Base-by-base conservation (phyloP, 2,113 vertebrate species). In the Peucedramus taeniatus region DNA sequence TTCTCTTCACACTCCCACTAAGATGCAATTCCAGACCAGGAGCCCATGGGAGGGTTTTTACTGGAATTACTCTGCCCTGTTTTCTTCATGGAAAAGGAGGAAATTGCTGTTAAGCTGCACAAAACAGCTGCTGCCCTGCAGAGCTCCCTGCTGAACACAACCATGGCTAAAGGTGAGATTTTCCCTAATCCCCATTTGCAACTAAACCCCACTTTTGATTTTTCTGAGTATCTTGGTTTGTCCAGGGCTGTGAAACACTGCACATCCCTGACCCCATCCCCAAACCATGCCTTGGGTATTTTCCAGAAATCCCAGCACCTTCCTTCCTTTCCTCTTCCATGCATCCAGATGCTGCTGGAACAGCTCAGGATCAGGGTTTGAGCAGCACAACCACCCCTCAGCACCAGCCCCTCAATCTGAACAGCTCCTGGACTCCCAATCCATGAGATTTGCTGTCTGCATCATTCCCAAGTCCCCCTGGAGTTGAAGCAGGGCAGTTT, bases 1-100 rank as follows among this genome's bases (percentile, higher is more conserved):
- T 65, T 22, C 63, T 50, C 68, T 33, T 21, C 3, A 3, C 42
- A 7, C 1, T 37, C 17, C 33, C 10, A 3, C 1, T 26, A 1
- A 1, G 78, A 39, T 11, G 45, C 27, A 57, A 21, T 18, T 26
- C 49, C 77, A 81, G 35, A n/a, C 1, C 69, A 75, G 47, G n/a
- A 63, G 31, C 28, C 20, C 53, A 15, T 7, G 2, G 35, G 35
- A 82, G 10, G 21, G 7, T 11, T 94, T 82, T 60, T 7, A 30
- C 12, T 70, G 59, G 35, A 87, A 54, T 71, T 3, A 0, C 17
- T 72, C 4, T 54, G 53, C 35, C 27, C 49, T 15, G 13, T 30
- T 71, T 40, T n/a, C 53, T 10, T 30, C 61, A 10, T 5, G 51
- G 37, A 31, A 35, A 24, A 79, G 65, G 49, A 71, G 15, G 56